These are phyloP conservation scores for Bhutanitis thaidina DNA, from an alignment of 2,888 invertebrate genomes.

Conservation along the genomic window DNA sequence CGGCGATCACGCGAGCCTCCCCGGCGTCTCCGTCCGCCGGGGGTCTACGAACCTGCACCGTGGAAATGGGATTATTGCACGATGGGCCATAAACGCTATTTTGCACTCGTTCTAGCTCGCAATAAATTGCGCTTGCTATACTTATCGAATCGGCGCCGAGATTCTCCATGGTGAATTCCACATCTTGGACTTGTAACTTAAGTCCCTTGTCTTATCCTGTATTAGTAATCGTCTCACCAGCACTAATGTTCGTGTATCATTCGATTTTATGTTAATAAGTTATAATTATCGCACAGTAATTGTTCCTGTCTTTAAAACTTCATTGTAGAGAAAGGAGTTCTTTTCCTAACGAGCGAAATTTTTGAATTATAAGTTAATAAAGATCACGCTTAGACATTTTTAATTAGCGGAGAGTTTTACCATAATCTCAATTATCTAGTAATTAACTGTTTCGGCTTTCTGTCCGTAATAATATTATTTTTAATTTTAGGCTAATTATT, in stretches of 20 bases:
- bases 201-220: not conserved
- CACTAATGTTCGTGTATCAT: too few species aligned
- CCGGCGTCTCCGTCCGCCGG: conserved; percentile 31
- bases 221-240: not conserved
- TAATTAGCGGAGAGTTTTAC: too few species aligned
- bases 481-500: too few species aligned
- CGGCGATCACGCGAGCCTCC: conserved; percentile 47
- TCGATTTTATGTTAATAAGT: too few species aligned
- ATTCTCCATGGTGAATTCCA: conserved; percentile 22
- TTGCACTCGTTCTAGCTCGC: conserved; percentile 51
- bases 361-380: too few species aligned
- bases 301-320: too few species aligned
- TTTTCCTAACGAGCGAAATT: too few species aligned
- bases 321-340: too few species aligned
- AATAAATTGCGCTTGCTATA: conserved; percentile 33
- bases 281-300: too few species aligned
- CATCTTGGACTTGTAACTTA: not conserved
- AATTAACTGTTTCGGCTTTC: too few species aligned
- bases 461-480: too few species aligned
- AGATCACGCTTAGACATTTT: too few species aligned
- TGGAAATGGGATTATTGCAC: conserved; percentile 73
- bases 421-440: not conserved
- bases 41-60: conserved; percentile 67
- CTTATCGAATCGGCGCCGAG: conserved; percentile 22
- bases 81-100: conserved; percentile 59